Evolutionary conservation across 2,888 invertebrate genomes (phyloP).

Genomic region (Coelogynopora nodosa): DNA sequence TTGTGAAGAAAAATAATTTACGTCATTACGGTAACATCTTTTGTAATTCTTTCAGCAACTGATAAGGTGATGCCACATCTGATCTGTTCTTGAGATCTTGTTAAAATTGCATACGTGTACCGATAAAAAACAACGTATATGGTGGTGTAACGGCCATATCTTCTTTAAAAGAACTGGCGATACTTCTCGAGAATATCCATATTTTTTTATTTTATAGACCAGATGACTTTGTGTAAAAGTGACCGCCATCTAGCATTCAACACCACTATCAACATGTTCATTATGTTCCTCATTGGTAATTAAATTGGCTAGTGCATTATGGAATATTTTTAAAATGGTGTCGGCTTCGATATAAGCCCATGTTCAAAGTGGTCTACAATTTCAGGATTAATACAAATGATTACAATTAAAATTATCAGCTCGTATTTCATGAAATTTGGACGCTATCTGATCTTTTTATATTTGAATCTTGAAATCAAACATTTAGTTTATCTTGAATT

Average conservation of each 20-base stretch:
- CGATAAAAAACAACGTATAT: not conserved
- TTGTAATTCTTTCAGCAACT: not conserved
- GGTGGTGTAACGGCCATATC: not conserved
- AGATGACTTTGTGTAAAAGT: not conserved
- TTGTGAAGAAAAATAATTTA: not conserved
- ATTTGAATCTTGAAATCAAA: not conserved
- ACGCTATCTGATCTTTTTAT: not conserved
- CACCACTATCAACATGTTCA: not conserved
- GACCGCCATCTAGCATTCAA: not conserved
- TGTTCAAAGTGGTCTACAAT: not conserved
- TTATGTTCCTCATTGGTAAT: not conserved
- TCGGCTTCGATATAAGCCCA: not conserved
- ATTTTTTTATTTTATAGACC: not conserved
- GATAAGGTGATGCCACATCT: not conserved
- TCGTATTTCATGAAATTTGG: not conserved
- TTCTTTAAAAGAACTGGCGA: not conserved
- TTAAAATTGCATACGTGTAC: not conserved
- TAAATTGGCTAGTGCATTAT: not conserved
- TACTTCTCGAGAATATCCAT: not conserved
- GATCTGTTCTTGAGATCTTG: not conserved
- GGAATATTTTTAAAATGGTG: not conserved
- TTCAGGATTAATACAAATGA: not conserved
- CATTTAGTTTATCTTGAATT: constrained; percentile 12
- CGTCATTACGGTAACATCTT: not conserved
- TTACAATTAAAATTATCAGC: not conserved